Percentiles rank a stretch among this genome's conserved stretches.
Conservation (phyloP, 2,888 invertebrate genomes). For the Iselma pallidipennis region DNA sequence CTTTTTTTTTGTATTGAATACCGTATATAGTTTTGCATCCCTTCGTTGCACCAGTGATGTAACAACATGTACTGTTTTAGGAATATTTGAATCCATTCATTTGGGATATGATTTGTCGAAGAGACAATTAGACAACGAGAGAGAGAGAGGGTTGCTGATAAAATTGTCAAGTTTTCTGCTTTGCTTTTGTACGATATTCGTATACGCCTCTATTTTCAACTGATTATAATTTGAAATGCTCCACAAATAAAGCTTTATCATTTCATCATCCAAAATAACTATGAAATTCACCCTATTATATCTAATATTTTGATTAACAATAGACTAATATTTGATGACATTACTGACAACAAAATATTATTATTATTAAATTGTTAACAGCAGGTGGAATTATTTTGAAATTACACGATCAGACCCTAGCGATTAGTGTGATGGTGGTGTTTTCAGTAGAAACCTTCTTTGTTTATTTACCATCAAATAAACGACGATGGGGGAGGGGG, state of each 20-base stretch:
- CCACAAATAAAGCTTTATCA: not conserved
- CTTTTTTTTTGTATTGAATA: no score
- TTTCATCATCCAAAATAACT: no score
- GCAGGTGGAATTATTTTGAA: not conserved
- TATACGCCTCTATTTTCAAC: not conserved
- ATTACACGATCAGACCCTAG: no score
- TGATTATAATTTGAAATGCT: not conserved
- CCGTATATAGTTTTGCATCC: no score
- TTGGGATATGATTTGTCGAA: no score
- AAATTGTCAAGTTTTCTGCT: not conserved
- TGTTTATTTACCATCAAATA: not conserved
- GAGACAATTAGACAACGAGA: not conserved
- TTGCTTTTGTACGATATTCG: conserved; percentile 1
- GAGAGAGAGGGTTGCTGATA: not conserved
- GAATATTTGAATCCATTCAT: no score
- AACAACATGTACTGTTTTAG: no score
- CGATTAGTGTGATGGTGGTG: not conserved
- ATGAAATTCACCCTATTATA: not conserved
- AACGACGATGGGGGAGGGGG: no score
- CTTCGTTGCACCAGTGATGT: no score
- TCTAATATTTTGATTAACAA: not conserved
- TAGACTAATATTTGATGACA: not conserved
- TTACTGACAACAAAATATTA: not conserved
- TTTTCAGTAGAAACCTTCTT: not conserved
- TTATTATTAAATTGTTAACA: not conserved